Conservation (phyloP, 2,113 vertebrate species). For the Hydrolagus affinis region DNA sequence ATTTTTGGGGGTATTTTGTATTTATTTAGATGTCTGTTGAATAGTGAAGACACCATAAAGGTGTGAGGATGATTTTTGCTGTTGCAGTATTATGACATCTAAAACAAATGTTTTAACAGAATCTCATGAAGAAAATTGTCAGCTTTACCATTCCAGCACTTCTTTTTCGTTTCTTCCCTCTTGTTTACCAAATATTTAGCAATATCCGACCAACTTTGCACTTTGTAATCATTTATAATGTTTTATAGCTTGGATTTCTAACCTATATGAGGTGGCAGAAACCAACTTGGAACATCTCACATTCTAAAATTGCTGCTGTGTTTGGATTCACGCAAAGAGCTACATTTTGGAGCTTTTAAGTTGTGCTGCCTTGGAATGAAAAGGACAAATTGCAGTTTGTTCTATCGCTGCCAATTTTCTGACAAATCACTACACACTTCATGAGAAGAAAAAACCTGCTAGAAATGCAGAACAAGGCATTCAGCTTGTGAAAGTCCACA, state of each 20-base stretch:
- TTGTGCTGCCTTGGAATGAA: neutral
- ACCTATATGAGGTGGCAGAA: neutral
- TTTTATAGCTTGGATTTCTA: conserved; percentile 1
- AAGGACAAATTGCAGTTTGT: neutral
- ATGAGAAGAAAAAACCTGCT: too few species aligned
- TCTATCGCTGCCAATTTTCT: too few species aligned
- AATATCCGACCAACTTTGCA: neutral
- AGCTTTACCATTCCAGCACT: neutral
- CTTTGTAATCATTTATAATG: neutral
- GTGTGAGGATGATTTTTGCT: neutral
- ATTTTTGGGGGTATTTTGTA: conserved; percentile 19
- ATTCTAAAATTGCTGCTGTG: neutral
- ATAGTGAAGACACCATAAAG: conserved; percentile 6
- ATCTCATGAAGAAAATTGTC: neutral
- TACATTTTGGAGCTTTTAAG: neutral
- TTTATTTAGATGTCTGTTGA: conserved; percentile 22
- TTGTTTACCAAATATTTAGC: neutral
- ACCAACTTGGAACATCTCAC: neutral
- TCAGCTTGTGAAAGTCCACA: too few species aligned
- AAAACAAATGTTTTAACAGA: conserved; percentile 13
- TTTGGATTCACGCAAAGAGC: too few species aligned
- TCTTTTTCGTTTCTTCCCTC: neutral
- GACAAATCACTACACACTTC: too few species aligned
- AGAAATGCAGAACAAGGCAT: too few species aligned
- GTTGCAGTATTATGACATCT: conserved; percentile 14